Percentiles rank a stretch among this genome's conserved stretches.
These are phyloP conservation scores for Siphamia tubifer DNA, from an alignment of 2,113 vertebrate species.

Conservation along the genomic window DNA sequence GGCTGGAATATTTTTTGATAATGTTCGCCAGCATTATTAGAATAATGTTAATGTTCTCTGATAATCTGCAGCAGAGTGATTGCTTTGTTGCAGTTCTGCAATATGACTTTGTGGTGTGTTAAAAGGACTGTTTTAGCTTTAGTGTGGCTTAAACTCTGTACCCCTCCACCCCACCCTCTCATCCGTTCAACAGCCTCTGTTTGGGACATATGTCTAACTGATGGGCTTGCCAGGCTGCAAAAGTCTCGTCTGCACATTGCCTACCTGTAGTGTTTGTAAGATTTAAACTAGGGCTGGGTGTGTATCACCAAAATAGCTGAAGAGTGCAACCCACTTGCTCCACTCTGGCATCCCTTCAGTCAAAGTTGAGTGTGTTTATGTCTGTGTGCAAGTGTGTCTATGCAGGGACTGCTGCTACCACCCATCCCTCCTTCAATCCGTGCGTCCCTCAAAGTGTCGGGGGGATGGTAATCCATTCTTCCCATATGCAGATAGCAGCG, in stretches of 20 bases:
- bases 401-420: slow-evolving; percentile 32
- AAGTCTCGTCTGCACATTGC: neutral
- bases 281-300: neutral
- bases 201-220: slow-evolving; percentile 20
- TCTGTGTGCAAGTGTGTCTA: slow-evolving; percentile 9
- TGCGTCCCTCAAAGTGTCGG: slow-evolving; percentile 24
- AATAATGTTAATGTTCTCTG: slow-evolving; percentile 23
- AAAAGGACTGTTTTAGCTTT: neutral
- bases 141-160: neutral
- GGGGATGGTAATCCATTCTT: slow-evolving; percentile 74
- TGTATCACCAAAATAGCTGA: neutral
- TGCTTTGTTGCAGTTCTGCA: slow-evolving; percentile 37
- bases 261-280: slow-evolving; percentile 1
- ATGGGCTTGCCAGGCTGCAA: neutral
- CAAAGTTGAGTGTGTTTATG: slow-evolving; percentile 3
- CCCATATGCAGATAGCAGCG: slow-evolving; percentile 68
- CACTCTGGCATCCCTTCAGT: neutral
- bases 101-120: slow-evolving; percentile 30
- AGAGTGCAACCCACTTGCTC: neutral
- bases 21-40: slow-evolving; percentile 16
- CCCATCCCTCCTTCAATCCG: slow-evolving; percentile 18
- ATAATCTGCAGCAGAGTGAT: slow-evolving; percentile 38
- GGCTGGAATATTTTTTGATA: slow-evolving; percentile 16
- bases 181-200: neutral
- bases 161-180: neutral